phyloP scores from a whole-genome alignment of 1,140 invertebrate genomes.

The Halictus rubicundus region DNA sequence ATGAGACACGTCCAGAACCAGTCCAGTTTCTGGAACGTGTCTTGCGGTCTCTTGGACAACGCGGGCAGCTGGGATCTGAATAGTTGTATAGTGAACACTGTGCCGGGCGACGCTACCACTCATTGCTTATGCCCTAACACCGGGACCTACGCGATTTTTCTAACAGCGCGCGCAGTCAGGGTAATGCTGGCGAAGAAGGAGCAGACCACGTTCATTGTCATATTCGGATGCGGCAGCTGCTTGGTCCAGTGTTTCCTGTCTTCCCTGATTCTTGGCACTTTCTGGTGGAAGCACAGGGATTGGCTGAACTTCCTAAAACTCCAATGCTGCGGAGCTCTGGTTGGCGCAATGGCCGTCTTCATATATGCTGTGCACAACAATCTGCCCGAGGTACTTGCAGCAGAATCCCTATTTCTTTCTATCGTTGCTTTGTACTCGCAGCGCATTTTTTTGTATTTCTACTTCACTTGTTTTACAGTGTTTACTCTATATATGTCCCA shows the following conservation, averaged over 20 bases:
- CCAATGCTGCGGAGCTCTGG: slow-evolving; percentile 83
- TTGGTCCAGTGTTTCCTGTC: slow-evolving; percentile 82
- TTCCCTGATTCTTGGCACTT: slow-evolving; percentile 81
- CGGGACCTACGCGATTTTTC: slow-evolving; percentile 83
- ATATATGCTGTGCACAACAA: slow-evolving; percentile 82
- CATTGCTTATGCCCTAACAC: slow-evolving; percentile 82
- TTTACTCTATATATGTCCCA: too few relatives aligned
- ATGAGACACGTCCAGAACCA: slow-evolving; percentile 73
- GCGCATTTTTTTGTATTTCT: too few relatives aligned
- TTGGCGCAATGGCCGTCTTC: slow-evolving; percentile 84
- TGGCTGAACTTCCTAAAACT: slow-evolving; percentile 86
- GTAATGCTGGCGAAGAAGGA: slow-evolving; percentile 74
- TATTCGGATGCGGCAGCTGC: slow-evolving; percentile 83
- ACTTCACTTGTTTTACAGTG: too few relatives aligned
- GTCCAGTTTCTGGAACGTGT: slow-evolving; percentile 79
- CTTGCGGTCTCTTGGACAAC: slow-evolving; percentile 79
- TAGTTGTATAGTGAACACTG: slow-evolving; percentile 79
- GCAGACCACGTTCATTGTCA: slow-evolving; percentile 79
- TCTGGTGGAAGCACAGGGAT: slow-evolving; percentile 83
- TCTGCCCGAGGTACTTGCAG: slow-evolving; percentile 79
- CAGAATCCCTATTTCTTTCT: too few relatives aligned
- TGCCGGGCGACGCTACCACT: slow-evolving; percentile 78
- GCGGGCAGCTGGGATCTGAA: slow-evolving; percentile 80
- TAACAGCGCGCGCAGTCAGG: slow-evolving; percentile 81
- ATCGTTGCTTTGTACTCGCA: too few relatives aligned